Evolutionary conservation across 2,888 invertebrate species (phyloP), one percentile per base, ranked within the genome.

Genomic region (Branchellion lobata): DNA sequence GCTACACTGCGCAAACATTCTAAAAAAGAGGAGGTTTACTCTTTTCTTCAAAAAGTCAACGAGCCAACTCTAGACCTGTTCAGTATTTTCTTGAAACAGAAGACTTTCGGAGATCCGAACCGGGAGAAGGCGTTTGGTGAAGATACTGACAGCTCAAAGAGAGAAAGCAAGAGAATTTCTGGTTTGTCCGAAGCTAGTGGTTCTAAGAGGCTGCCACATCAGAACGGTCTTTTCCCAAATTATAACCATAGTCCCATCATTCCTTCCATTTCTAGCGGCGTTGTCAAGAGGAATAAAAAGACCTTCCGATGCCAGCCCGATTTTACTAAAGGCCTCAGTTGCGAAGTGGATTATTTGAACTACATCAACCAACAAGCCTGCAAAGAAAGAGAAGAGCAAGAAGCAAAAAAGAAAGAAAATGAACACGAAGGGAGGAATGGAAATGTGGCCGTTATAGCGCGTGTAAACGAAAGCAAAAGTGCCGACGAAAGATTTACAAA

Each of bases 271-370:
- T 21, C n/a, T 18, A 31, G n/a, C 21, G 27, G 33, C 34, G 24
- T 11, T 0, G n/a, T 31, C 2, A 31, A 34, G 36, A 27, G 21
- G 11, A 29, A 27, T 1, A 77, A 24, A 53, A 65, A 53, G 65
- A n/a, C 33, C 18, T 57, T n/a, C 34, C 47, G 77, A 33, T 77
- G 77, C n/a, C 31, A 31, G n/a, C 61, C 77, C 0, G 77, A 77
- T 18, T 57, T 57, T 36, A 36, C 34, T 33, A 65, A 34, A 29
- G 77, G 77, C 0, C 29, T 53, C 34, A 77, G 57, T 33, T 61
- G 57, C n/a, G 27, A 77, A 21, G 21, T 77, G 21, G 33, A 61
- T 2, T 61, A 77, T 31, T 36, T 77, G 40, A 57, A 65, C 8
- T 57, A 77, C n/a, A 57, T 77, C n/a, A 77, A 57, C 24, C 34